These are phyloP conservation scores for Astropecten irregularis DNA, from an alignment of 53 echinoderm and acorn worm genomes.

Conservation along the genomic window DNA sequence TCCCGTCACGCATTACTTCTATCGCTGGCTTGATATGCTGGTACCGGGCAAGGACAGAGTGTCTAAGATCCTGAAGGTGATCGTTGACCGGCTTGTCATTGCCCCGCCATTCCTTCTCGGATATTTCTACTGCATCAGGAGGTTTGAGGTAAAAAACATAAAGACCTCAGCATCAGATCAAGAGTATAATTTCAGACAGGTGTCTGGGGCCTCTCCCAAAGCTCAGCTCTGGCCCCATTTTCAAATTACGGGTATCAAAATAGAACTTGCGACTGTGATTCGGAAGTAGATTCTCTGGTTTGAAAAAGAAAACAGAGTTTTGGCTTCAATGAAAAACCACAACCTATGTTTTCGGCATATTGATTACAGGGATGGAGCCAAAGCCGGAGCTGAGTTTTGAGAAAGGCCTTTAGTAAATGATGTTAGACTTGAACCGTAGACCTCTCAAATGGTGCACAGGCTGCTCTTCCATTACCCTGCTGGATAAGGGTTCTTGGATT, in stretches of 20 bases:
- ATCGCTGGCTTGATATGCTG: conserved; percentile 73
- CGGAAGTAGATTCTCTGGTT: too few relatives aligned
- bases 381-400: too few relatives aligned
- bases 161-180: neutral
- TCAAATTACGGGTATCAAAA: neutral
- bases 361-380: too few relatives aligned
- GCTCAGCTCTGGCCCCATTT: too few relatives aligned
- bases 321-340: too few relatives aligned
- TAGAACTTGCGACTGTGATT: neutral
- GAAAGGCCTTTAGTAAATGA: too few relatives aligned
- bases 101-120: conserved; percentile 88
- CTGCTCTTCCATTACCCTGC: too few relatives aligned
- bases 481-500: too few relatives aligned
- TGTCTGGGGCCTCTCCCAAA: neutral
- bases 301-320: too few relatives aligned
- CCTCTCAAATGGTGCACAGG: too few relatives aligned
- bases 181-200: neutral
- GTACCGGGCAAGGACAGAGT: conserved; percentile 66
- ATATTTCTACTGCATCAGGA: conserved; percentile 76
- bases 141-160: conserved; percentile 79
- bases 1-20: conserved; percentile 85
- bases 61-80: conserved; percentile 74
- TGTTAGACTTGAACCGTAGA: too few relatives aligned
- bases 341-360: too few relatives aligned
- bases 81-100: conserved; percentile 78